Evolutionary conservation across 2,113 vertebrate species (phyloP).

Genomic region (Isichthys henryi): DNA sequence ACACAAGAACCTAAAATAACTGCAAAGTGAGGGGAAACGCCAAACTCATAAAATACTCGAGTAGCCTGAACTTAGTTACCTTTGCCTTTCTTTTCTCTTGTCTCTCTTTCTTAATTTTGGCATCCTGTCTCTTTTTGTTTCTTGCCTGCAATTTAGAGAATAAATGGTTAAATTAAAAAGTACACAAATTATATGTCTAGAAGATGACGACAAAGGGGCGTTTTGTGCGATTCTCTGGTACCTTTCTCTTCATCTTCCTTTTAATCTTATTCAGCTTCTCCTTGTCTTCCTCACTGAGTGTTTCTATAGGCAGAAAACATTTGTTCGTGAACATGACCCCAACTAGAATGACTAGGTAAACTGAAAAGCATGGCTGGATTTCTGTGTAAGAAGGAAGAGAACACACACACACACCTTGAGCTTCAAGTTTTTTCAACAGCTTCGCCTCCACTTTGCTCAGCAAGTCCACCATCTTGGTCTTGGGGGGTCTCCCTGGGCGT

Average conservation of each 20-base stretch:
- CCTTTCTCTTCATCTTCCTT: conserved; percentile 90
- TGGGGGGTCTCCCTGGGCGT: conserved; percentile 81
- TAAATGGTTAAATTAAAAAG: conserved; percentile 22
- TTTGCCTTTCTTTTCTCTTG: conserved; percentile 73
- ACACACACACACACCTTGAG: conserved; percentile 65
- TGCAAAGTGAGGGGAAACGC: not conserved
- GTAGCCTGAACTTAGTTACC: conserved; percentile 44
- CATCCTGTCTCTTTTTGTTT: conserved; percentile 78
- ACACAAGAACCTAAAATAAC: not conserved
- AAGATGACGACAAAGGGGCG: too few relatives aligned
- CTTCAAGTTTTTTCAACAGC: conserved; percentile 73
- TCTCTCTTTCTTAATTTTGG: conserved; percentile 69
- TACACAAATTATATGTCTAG: not conserved
- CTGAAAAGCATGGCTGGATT: not conserved
- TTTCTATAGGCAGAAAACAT: conserved; percentile 53
- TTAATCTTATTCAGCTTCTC: conserved; percentile 82
- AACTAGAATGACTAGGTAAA: not conserved
- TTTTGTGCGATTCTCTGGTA: conserved; percentile 25
- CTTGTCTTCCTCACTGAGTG: conserved; percentile 83
- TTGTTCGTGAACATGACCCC: not conserved
- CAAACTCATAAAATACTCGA: not conserved
- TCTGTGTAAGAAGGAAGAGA: not conserved
- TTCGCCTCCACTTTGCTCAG: conserved; percentile 80
- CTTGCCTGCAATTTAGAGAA: conserved; percentile 62
- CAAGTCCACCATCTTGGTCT: conserved; percentile 73